Evolutionary conservation across 2,113 vertebrate species (phyloP), one percentile per base, ranked within the genome.

Genomic region (Butorides virescens): DNA sequence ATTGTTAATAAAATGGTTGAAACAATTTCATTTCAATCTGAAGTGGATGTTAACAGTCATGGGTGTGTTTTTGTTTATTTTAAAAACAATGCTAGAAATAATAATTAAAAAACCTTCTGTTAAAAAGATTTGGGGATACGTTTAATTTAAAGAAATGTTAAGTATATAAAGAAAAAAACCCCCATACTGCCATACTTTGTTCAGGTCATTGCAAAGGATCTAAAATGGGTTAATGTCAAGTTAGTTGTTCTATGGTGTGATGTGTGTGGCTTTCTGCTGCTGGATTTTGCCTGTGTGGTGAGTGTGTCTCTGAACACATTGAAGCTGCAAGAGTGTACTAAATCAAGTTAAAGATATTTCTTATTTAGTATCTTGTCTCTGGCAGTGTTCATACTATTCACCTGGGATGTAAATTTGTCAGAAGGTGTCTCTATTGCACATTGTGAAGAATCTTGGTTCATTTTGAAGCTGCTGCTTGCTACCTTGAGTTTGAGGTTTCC

Each of bases 141-240:
- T 62, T 79, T 44, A 26, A n/a, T 52, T 26, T 44, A 52, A 49
- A 29, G 25, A 26, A 50, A 62, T 12, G 20, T 58, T 6, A 58
- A 4, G 19, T 29, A 5, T n/a, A 30, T 53, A 0, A 1, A 7
- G 34, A 4, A 7, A 44, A 66, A 25, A 37, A 3, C 47, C 22
- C 3, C 29, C 1, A 2, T 59, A 15, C 13, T 74, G 55, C 2
- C 9, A n/a, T 62, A 29, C 7, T 82, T 16, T 74, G 20, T 46
- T 73, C 34, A 50, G 26, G 29, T 70, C 29, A 11, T 13, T 70
- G 66, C 47, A 47, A 66, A 56, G 7, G 39, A 83, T 2, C 13
- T 71, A 2, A 56, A 74, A 36, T 16, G 15, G 4, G 7, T 70
- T 39, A 55, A 74, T 21, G 23, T 50, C 8, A 63, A 77, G 6